These are phyloP conservation scores for Chalcis sispes DNA, from an alignment of 2,888 invertebrate genomes.

Conservation along the genomic window DNA sequence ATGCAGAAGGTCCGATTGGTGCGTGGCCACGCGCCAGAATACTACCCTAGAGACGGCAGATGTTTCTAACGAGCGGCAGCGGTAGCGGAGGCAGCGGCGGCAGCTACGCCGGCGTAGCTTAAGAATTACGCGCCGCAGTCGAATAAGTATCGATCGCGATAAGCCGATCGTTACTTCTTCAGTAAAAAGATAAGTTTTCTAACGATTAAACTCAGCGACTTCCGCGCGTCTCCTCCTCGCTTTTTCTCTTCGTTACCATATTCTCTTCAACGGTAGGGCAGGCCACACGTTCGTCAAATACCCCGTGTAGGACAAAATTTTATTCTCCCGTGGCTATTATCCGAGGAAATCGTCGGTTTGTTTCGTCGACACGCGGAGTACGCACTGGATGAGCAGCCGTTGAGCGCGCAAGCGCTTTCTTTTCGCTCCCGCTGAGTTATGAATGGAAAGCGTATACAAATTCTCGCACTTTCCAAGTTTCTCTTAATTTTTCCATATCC, in stretches of 20 bases:
- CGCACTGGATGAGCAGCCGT: no score
- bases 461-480: no score
- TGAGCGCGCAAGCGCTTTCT: no score
- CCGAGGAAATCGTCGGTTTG: constrained; percentile 32
- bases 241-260: no score
- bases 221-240: constrained; percentile 1
- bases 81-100: constrained; percentile 14
- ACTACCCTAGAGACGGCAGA: constrained; percentile 71
- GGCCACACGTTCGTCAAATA: no score
- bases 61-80: constrained; percentile 70
- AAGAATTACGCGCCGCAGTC: constrained; percentile 56
- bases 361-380: constrained; percentile 3
- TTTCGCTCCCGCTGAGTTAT: no score
- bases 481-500: no score
- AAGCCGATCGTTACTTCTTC: no score
- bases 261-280: no score
- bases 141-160: constrained; percentile 72
- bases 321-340: constrained; percentile 38
- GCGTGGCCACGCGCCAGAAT: constrained; percentile 69
- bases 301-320: constrained; percentile 9
- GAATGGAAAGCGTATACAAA: no score
- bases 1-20: constrained; percentile 66
- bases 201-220: no score
- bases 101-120: constrained; percentile 36
- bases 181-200: no score